Base-by-base conservation (phyloP, 2,888 invertebrate genomes). In the Synergus laeviventris region DNA sequence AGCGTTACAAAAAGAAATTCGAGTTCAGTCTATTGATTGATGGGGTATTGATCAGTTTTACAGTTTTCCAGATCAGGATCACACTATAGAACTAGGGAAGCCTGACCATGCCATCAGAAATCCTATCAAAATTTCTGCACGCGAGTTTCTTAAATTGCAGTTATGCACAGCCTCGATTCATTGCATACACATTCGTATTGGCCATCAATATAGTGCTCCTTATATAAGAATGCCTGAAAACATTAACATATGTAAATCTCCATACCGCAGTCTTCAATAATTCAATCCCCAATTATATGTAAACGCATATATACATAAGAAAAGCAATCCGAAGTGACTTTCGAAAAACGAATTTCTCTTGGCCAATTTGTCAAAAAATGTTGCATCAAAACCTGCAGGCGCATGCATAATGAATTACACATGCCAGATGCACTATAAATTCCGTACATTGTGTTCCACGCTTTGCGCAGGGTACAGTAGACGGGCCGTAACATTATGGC, bases 361-460 rank as follows among this genome's bases (percentile, higher is more conserved):
- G 66, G 21, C 24, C 66, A 66, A 66, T 66, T 66, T 66, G 66
- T 66, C 66, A 66, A 66, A 45, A 64, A 64, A 64, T 21, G 21
- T 54, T 54, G 54, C 54, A 54, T 54, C 54, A 54, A 54, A 54
- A 54, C 54, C 54, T 54, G 54, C 54, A 54, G 54, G 54, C 54
- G 54, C 18, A 54, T 54, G 54, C 11, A 54, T n/a, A 54, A 54
- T 54, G 18, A 54, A 54, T 54, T 54, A 45, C 42, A 66, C 24
- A 66, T 66, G 66, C 66, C 66, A 66, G 45, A 45, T 66, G 66
- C 21, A 66, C 66, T 66, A 66, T 66, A 66, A 66, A 66, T 66
- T 66, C 12, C 24, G 66, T 18, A 18, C 54, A 54, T 54, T 54
- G 54, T 54, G 54, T 54, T 54, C 42, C 66, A 66, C 45, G 42